These are phyloP conservation scores for Nomada fucata DNA, from an alignment of 2,888 invertebrate species.

Conservation along the genomic window DNA sequence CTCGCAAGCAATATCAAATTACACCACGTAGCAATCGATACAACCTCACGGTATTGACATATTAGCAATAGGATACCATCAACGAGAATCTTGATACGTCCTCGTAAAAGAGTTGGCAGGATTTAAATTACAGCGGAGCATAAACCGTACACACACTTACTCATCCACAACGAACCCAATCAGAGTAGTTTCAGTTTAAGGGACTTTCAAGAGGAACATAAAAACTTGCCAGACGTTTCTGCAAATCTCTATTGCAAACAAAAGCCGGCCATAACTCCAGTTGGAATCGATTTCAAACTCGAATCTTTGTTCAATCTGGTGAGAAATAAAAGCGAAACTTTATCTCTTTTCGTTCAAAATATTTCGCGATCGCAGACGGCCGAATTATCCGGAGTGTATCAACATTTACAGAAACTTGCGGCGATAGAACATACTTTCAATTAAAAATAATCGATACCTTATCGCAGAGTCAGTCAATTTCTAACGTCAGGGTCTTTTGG, in stretches of 20 bases:
- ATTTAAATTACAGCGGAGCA: neutral
- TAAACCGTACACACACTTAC: constrained; percentile 4
- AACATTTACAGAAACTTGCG: neutral
- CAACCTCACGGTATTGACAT: too few species aligned
- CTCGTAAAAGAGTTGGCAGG: neutral
- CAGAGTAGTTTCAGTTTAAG: constrained; percentile 13
- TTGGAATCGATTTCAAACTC: constrained; percentile 17
- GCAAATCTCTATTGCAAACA: constrained; percentile 7
- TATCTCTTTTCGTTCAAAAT: neutral
- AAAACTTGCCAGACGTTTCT: constrained; percentile 23
- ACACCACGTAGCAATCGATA: too few species aligned
- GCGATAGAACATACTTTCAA: neutral
- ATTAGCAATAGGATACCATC: neutral
- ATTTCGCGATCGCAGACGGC: neutral
- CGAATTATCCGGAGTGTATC: neutral
- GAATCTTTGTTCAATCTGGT: constrained; percentile 1
- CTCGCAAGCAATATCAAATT: too few species aligned
- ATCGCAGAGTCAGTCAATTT: too few species aligned
- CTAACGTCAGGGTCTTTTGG: too few species aligned
- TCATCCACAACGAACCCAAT: constrained; percentile 2
- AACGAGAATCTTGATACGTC: neutral
- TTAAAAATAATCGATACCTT: neutral
- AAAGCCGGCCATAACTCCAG: neutral
- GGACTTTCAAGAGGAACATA: constrained; percentile 16
- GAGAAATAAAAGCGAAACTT: constrained; percentile 8